Evolutionary conservation across 2,797 vertebrate species (phyloP).

Genomic region (Psittacula echo): DNA sequence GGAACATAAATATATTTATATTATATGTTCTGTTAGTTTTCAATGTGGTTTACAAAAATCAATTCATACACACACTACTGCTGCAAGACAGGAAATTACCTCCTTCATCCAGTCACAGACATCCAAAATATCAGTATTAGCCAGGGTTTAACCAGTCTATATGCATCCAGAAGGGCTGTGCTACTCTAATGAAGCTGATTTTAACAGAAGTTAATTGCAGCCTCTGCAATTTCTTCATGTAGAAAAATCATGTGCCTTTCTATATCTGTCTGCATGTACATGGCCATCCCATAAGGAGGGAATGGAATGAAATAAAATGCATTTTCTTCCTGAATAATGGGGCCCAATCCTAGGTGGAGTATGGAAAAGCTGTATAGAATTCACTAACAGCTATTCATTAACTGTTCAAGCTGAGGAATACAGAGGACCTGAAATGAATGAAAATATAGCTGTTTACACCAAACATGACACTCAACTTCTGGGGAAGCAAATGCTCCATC

Average conservation of each 20-base stretch:
- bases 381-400: not conserved
- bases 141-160: not conserved
- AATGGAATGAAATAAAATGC: not conserved
- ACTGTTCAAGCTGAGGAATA: not conserved
- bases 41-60: not conserved
- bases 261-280: not conserved
- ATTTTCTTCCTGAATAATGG: not conserved
- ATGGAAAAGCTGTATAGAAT: not conserved
- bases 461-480: not conserved
- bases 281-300: not conserved
- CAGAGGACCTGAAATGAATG: not conserved
- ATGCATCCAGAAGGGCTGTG: not conserved
- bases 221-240: not conserved
- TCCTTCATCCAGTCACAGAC: not conserved
- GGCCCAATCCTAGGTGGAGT: not conserved
- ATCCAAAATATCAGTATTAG: not conserved
- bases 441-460: not conserved
- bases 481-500: not conserved
- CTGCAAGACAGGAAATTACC: not conserved
- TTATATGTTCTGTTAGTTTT: not conserved
- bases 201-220: not conserved
- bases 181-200: not conserved
- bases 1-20: not conserved
- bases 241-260: not conserved
- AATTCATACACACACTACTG: not conserved